Percentiles rank a stretch among this genome's conserved stretches.
Evolutionary conservation across 2,888 invertebrate species (phyloP).

Genomic region (Acanthococcus lagerstroemiae): DNA sequence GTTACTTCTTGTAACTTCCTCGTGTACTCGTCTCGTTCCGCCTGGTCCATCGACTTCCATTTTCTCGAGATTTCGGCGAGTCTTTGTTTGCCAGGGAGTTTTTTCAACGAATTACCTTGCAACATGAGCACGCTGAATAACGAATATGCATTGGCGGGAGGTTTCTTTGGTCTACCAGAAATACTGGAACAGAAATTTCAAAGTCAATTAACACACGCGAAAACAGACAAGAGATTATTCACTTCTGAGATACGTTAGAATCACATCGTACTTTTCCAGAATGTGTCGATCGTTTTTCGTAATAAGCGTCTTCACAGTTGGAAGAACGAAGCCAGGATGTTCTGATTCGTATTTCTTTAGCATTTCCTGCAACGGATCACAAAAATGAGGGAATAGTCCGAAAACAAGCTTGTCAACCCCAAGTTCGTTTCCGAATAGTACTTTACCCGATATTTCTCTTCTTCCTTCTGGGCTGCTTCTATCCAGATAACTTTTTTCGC

Average conservation of each 20-base stretch:
- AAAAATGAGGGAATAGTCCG: background rate
- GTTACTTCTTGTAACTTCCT: constrained; percentile 21
- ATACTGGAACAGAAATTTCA: background rate
- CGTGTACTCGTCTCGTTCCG: constrained; percentile 26
- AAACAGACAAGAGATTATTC: background rate
- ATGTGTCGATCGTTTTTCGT: constrained; percentile 32
- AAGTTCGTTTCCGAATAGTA: background rate
- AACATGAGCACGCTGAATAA: constrained; percentile 31
- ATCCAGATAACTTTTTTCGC: constrained; percentile 32
- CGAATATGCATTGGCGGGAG: constrained; percentile 31
- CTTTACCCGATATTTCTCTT: constrained; percentile 18
- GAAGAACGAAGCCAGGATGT: constrained; percentile 31
- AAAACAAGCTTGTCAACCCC: background rate
- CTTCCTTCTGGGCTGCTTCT: constrained; percentile 29
- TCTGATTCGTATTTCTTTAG: constrained; percentile 29
- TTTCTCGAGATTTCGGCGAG: constrained; percentile 20
- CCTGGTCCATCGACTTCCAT: constrained; percentile 31
- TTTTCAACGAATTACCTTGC: constrained; percentile 24
- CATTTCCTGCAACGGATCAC: no score
- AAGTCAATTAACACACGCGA: background rate
- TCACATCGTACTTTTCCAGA: constrained; percentile 21
- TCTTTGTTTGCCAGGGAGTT: constrained; percentile 30
- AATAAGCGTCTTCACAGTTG: constrained; percentile 26
- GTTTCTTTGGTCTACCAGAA: constrained; percentile 33
- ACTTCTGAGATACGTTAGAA: no score